Evolutionary conservation across 1,140 invertebrate species (phyloP), one percentile per base, ranked within the genome.

Genomic region (Drosophila kanapiae): DNA sequence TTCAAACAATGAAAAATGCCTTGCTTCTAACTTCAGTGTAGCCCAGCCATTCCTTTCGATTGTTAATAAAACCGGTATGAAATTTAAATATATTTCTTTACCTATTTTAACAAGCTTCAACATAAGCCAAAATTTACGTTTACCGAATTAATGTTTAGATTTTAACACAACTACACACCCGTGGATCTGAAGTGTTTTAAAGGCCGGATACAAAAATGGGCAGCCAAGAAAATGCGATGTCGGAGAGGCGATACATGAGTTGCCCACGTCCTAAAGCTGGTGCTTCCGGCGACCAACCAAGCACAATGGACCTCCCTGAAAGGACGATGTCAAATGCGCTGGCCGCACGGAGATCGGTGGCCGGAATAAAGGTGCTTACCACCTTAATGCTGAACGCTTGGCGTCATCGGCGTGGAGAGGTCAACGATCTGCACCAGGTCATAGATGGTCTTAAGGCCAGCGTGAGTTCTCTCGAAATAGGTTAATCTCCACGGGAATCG

Each of bases 311-410:
- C 9, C 42, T 64, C 0, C 11, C 48, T 38, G 4, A 3, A 16
- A n/a, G 16, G 16, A 16, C 18, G 3, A 18, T 37, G 10, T n/a
- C 10, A n/a, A 31, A 5, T 6, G 10, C 13, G 33, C 54, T 35
- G 10, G 5, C 10, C 10, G 0, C 29, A 14, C 33, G 5, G 0
- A 27, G 40, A 23, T 18, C 40, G 3, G 14, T 47, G 9, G 48
- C 79, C 35, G 74, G 77, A 31, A 71, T 91, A 67, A 87, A 45
- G 43, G 53, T 91, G 16, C 82, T 92, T 8, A 71, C 82, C 4
- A 68, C 60, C 13, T 54, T 92, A 13, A 79, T 92, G 78, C 40
- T 92, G 23, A 57, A 82, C 33, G 71, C 78, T 6, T 92, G 91
- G 91, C 85, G 91, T 0, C 71, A 71, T 7, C 11, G 91, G 10